A percentile compares a stretch with the other conserved stretches of the same genome.
Evolutionary conservation across 2,797 vertebrate species (phyloP).

Genomic region (Rhinichthys osculus): DNA sequence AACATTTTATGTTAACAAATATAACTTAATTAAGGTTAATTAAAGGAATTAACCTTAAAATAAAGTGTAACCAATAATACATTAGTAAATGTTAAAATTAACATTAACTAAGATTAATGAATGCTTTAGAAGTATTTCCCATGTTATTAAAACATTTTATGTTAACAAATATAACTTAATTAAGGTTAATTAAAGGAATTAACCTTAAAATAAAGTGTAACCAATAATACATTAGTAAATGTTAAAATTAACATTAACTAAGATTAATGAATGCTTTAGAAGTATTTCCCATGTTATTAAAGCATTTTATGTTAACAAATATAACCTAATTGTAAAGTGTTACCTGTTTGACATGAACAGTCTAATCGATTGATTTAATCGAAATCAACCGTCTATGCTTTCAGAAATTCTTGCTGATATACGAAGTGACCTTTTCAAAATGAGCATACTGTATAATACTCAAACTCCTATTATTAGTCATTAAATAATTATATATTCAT

Average conservation of each 20-base stretch:
- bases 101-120: background rate
- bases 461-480: background rate
- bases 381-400: background rate
- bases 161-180: background rate
- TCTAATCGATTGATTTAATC: background rate
- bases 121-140: background rate
- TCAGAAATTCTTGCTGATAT: background rate
- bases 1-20: background rate
- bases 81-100: background rate
- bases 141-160: background rate
- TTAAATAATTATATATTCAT: background rate
- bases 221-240: background rate
- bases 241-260: background rate
- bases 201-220: too few relatives aligned
- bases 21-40: too few relatives aligned
- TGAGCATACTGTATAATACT: background rate
- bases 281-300: background rate
- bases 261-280: background rate
- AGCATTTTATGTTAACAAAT: background rate
- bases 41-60: too few relatives aligned
- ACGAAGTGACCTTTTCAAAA: background rate
- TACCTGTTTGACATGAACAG: background rate
- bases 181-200: too few relatives aligned
- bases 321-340: background rate
- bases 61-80: too few relatives aligned